Base-by-base conservation (phyloP, 2,113 vertebrate genomes). In the Sinocyclocheilus grahami region DNA sequence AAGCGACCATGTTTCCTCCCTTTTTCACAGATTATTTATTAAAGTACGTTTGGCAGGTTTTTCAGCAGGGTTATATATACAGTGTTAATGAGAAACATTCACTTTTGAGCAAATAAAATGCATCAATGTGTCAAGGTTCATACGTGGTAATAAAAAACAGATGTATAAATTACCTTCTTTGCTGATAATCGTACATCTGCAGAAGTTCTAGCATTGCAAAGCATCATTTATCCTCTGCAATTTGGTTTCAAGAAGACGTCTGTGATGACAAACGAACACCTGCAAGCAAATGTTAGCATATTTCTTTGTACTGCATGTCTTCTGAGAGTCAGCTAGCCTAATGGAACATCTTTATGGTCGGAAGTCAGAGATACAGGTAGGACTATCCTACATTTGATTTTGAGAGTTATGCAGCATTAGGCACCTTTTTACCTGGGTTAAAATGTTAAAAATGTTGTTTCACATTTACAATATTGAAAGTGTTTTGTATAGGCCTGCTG, bases 101-200 rank as follows among this genome's bases (percentile, higher is more conserved):
- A 27, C 46, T 30, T 78, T 78, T 20, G 12, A 55, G 75, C 14
- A 78, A 55, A 53, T 77, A 77, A 53, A 77, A 48, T 27, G 48
- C 24, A 55, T 53, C 13, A 30, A 16, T 77, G 24, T 77, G 75
- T 18, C 75, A 77, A 30, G 16, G 75, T 27, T 77, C 9, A 0
- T 33, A 33, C 0, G 51, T 55, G 48, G 13, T 53, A 20, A 78
- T 33, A 53, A 18, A n/a, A 78, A 78, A 18, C 51, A 33, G 48
- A 8, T 55, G 48, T 42, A 22, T 55, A 33, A 55, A 78, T 78
- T 30, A 20, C 46, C 76, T 78, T 55, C n/a, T 55, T 3, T 30
- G 51, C 76, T 30, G 27, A 78, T 33, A 78, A 55, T 55, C 42
- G 75, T 30, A 5, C 75, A 78, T 14, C 76, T 78, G 76, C 76